Conservation (phyloP, 1,140 invertebrate genomes). For the Steinernema feltiae region DNA sequence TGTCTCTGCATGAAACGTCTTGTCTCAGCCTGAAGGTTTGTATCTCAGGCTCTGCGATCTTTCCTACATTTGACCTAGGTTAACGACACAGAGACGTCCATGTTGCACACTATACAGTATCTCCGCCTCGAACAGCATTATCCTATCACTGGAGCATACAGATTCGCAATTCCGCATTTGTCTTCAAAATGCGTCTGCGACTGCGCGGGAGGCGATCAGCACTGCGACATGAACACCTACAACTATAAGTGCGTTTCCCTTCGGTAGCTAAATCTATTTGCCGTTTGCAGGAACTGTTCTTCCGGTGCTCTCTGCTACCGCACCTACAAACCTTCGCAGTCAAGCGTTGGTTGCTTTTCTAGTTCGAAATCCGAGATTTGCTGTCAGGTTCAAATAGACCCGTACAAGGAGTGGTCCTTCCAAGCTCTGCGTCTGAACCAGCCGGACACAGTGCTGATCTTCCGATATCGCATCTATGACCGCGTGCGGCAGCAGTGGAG, state of each 20-base stretch:
- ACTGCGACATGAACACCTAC: conserved; percentile 44
- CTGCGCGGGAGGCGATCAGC: conserved; percentile 46
- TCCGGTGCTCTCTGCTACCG: conserved; percentile 43
- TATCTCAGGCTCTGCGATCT: conserved; percentile 1
- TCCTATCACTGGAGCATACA: conserved; percentile 42
- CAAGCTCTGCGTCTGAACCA: conserved; percentile 43
- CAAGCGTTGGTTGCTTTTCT: conserved; percentile 38
- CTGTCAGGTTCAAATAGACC: conserved; percentile 42
- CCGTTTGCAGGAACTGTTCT: conserved; percentile 41
- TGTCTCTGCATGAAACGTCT: conserved; percentile 24
- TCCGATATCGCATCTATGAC: conserved; percentile 44
- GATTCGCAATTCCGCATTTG: conserved; percentile 44
- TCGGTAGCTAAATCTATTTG: background rate
- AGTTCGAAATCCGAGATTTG: conserved; percentile 42
- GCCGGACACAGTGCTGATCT: conserved; percentile 42
- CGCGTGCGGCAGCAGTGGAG: conserved; percentile 27
- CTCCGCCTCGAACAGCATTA: conserved; percentile 48
- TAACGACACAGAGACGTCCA: conserved; percentile 24
- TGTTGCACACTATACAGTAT: conserved; percentile 48
- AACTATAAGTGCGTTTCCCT: conserved; percentile 38
- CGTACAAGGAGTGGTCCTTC: conserved; percentile 49
- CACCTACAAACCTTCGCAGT: conserved; percentile 39
- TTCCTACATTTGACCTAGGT: background rate
- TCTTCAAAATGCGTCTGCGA: conserved; percentile 46
- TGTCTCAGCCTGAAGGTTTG: conserved; percentile 23